phyloP scores from a whole-genome alignment of 2,888 invertebrate species.

The Isotomurus palustris region DNA sequence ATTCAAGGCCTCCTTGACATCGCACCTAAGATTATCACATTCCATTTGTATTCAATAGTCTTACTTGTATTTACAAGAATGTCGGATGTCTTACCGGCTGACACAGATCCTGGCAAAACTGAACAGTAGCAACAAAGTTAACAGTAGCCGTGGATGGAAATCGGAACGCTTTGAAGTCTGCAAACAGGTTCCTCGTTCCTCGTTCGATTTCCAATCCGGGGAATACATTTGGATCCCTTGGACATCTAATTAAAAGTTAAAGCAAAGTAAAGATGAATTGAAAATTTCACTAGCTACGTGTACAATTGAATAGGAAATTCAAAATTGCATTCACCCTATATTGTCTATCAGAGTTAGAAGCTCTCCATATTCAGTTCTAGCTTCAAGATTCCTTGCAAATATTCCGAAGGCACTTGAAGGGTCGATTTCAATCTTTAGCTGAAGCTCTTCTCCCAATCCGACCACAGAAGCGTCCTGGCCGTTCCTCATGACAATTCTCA shows the following conservation, averaged over 20 bases:
- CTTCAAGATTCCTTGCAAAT: constrained; percentile 52
- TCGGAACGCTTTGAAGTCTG: constrained; percentile 53
- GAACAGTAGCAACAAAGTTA: constrained; percentile 53
- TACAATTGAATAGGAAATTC: background rate
- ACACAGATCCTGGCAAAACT: constrained; percentile 53
- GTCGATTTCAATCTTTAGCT: constrained; percentile 52
- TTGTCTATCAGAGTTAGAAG: constrained; percentile 52
- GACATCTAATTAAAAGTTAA: constrained; percentile 48
- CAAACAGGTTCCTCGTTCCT: constrained; percentile 49
- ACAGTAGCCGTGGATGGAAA: constrained; percentile 53
- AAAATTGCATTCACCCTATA: constrained; percentile 48
- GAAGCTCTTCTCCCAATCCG: constrained; percentile 52
- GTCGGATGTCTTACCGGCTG: constrained; percentile 52
- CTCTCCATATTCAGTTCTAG: constrained; percentile 52
- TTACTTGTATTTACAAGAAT: no score
- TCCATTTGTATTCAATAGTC: background rate
- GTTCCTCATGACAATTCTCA: constrained; percentile 51
- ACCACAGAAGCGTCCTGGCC: constrained; percentile 52
- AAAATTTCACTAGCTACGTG: constrained; percentile 19
- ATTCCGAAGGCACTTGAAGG: constrained; percentile 52
- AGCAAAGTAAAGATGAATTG: background rate
- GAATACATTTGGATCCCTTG: constrained; percentile 52
- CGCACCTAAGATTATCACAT: constrained; percentile 46
- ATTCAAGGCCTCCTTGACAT: constrained; percentile 49
- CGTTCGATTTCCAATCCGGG: constrained; percentile 51